Base-by-base conservation (phyloP, 2,797 vertebrate genomes). In the Amazona ochrocephala region DNA sequence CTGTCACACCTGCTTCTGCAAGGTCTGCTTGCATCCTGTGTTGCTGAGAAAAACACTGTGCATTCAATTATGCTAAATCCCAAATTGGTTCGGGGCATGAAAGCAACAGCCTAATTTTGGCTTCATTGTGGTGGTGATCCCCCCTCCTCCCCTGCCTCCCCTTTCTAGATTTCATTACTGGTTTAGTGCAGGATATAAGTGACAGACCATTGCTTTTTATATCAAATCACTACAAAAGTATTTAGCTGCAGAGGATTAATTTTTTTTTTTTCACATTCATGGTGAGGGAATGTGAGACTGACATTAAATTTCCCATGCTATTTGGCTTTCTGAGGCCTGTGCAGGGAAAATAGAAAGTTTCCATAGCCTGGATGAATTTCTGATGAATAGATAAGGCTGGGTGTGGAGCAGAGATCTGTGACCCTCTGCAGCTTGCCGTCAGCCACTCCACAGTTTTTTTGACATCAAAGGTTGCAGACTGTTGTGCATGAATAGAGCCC, bases 391-490 rank as follows among this genome's bases (percentile, higher is more conserved):
- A 95, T 94, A 95, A 95, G 82, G 87, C 88, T 96, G 96, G 94
- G 74, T 82, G 50, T 2, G 14, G 87, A 97, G 83, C 87, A 71
- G 58, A 87, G 66, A 89, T 95, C 95, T 96, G 72, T 95, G 93
- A 97, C 96, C 96, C 92, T 92, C 80, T 80, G 90, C 67, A 82
- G 84, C 81, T 94, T 96, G 96, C 78, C 93, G 87, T 93, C 90
- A 51, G 78, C 92, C 89, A 67, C 77, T 89, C 77, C 61, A 86
- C 68, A 56, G 91, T 93, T 95, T 85, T 94, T 97, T 96, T 94
- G 97, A 96, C 97, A 97, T 96, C 96, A 97, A 97, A 97, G 96
- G 94, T 94, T 97, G 96, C 93, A 96, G 93, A 95, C 65, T 97
- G 94, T 97, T 94, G 93, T 84, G 91, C 93, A 84, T 97, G 97